Percentiles rank a stretch among this genome's conserved stretches.
phyloP scores from a whole-genome alignment of 1,140 invertebrate species.

The Lepidurus couesii region DNA sequence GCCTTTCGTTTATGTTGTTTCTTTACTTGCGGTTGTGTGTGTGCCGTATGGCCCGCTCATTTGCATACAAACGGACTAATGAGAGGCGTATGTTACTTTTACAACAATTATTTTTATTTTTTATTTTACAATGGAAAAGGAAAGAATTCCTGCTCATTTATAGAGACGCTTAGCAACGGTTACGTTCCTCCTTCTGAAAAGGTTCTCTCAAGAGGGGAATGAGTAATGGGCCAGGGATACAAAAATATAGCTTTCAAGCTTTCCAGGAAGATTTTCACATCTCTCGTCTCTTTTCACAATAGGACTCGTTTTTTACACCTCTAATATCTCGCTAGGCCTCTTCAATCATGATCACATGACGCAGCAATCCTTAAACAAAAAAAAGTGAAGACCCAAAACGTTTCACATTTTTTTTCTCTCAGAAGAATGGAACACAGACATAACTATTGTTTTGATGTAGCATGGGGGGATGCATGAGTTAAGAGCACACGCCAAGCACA shows the following conservation, averaged over 20 bases:
- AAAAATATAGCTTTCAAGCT: background rate
- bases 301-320: background rate
- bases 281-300: slow-evolving; percentile 3
- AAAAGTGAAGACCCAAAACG: background rate
- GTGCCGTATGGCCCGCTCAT: too few relatives aligned
- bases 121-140: background rate
- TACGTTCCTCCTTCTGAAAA: background rate
- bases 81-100: too few relatives aligned
- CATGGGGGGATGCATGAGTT: background rate
- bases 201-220: background rate
- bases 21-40: too few relatives aligned
- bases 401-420: background rate
- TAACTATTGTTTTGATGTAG: background rate
- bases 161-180: slow-evolving; percentile 4
- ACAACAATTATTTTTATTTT: background rate
- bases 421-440: background rate
- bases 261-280: background rate
- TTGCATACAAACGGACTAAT: too few relatives aligned
- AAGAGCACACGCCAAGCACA: background rate
- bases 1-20: background rate
- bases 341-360: slow-evolving; percentile 4
- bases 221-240: background rate
- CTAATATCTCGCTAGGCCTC: background rate
- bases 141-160: background rate
- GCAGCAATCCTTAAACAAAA: background rate